A percentile compares a stretch with the other conserved stretches of the same genome.
Conservation (phyloP, 92 coral and sea anemone species). For the Ricordea florida region DNA sequence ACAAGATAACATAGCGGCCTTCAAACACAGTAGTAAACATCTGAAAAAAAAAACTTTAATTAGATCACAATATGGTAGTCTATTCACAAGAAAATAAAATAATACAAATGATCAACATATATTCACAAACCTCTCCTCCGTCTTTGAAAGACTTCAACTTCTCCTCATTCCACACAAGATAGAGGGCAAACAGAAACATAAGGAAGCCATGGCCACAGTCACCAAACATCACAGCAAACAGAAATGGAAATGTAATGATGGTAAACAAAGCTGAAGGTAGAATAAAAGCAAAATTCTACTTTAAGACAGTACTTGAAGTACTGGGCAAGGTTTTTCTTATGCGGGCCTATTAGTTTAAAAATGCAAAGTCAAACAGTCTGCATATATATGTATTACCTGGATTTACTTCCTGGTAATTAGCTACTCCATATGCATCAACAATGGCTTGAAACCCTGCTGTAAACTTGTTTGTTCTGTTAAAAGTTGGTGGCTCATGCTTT, state of each 20-base stretch:
- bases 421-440: slow-evolving; percentile 98
- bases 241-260: slow-evolving; percentile 91
- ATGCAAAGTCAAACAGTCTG: no score
- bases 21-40: slow-evolving; percentile 93
- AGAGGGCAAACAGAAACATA: slow-evolving; percentile 89
- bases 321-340: no score
- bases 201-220: slow-evolving; percentile 98
- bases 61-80: no score
- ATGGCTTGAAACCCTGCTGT: slow-evolving; percentile 94
- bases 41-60: slow-evolving; percentile 29
- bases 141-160: slow-evolving; percentile 77
- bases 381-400: slow-evolving; percentile 89
- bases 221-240: slow-evolving; percentile 98
- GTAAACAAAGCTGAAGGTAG: slow-evolving; percentile 76
- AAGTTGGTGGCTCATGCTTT: slow-evolving; percentile 94
- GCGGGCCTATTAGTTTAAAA: no score
- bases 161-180: slow-evolving; percentile 84
- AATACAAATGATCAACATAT: no score
- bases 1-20: slow-evolving; percentile 91
- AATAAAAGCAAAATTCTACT: background rate
- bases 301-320: no score
- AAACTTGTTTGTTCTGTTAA: slow-evolving; percentile 95
- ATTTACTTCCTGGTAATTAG: slow-evolving; percentile 96
- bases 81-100: no score
- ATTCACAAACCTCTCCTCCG: slow-evolving; percentile 93